Conservation (phyloP, 1,140 invertebrate species). For the Phocides pigmalion region DNA sequence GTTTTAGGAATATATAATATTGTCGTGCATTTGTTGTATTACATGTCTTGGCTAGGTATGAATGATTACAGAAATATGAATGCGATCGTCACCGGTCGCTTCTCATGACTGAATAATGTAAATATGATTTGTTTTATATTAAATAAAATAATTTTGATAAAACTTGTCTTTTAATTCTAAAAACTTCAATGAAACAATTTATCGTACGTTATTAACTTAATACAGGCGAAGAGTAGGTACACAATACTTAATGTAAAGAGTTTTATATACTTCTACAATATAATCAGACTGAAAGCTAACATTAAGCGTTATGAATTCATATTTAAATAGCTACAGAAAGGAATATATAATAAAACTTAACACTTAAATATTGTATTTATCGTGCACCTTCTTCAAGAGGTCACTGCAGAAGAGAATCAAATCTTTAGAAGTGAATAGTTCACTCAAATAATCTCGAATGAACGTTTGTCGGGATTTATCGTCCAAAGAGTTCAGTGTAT, state of each 20-base stretch:
- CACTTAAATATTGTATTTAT: conserved; percentile 33
- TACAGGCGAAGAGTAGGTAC: too few relatives aligned
- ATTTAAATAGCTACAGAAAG: background rate
- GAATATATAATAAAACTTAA: background rate
- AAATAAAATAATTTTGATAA: conserved; percentile 74
- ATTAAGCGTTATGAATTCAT: background rate
- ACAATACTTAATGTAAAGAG: conserved; percentile 4
- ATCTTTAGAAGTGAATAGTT: conserved; percentile 56
- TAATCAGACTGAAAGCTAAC: conserved; percentile 20
- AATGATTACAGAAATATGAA: conserved; percentile 40
- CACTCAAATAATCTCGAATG: conserved; percentile 51
- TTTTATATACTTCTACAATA: conserved; percentile 17
- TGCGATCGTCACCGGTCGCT: conserved; percentile 47
- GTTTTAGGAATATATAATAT: conserved; percentile 21
- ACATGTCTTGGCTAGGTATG: conserved; percentile 43
- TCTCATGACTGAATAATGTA: conserved; percentile 80
- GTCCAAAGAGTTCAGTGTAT: conserved; percentile 19
- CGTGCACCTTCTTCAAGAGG: conserved; percentile 55
- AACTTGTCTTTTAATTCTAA: conserved; percentile 37
- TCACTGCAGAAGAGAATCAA: conserved; percentile 66
- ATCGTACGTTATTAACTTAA: too few relatives aligned
- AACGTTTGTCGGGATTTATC: conserved; percentile 41
- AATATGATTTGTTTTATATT: conserved; percentile 77
- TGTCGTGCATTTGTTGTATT: conserved; percentile 41
- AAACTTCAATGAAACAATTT: conserved; percentile 21